phyloP scores from a whole-genome alignment of 2,797 vertebrate species.

The Knipowitschia caucasica region DNA sequence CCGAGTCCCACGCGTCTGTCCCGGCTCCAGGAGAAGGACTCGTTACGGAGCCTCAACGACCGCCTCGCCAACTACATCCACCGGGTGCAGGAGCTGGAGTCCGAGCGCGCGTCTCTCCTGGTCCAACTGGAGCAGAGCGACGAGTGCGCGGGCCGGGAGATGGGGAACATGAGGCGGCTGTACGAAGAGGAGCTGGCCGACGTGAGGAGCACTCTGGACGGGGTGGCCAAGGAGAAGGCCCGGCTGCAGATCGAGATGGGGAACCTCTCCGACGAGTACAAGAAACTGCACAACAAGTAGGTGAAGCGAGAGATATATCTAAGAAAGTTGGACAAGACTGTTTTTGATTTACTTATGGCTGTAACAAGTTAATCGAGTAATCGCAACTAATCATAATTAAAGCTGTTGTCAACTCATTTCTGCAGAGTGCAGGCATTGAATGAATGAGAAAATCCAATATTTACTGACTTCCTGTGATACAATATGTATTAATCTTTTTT shows the following conservation, averaged over 20 bases:
- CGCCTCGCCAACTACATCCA: conserved; percentile 81
- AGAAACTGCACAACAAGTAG: conserved; percentile 73
- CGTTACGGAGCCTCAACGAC: conserved; percentile 80
- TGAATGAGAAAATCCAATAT: too few species aligned
- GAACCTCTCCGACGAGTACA: conserved; percentile 71
- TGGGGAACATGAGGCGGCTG: conserved; percentile 54
- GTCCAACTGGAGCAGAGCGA: conserved; percentile 70
- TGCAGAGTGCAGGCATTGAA: too few species aligned
- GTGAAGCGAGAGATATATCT: too few species aligned
- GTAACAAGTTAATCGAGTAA: too few species aligned
- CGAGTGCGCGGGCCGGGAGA: conserved; percentile 46
- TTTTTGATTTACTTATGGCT: too few species aligned
- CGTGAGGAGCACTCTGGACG: conserved; percentile 73
- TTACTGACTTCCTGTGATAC: too few species aligned
- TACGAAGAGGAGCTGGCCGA: conserved; percentile 76
- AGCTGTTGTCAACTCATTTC: too few species aligned
- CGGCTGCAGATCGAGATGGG: conserved; percentile 77
- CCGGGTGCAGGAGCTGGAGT: conserved; percentile 71
- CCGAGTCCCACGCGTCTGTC: conserved; percentile 63
- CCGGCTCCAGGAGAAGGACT: conserved; percentile 79
- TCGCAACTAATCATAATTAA: too few species aligned
- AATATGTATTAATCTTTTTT: too few species aligned
- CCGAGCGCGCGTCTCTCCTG: conserved; percentile 67
- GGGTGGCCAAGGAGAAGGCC: conserved; percentile 74
- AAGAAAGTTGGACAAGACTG: neutral